These are phyloP conservation scores for Pimephales promelas DNA, from an alignment of 2,113 vertebrate genomes.

Conservation along the genomic window DNA sequence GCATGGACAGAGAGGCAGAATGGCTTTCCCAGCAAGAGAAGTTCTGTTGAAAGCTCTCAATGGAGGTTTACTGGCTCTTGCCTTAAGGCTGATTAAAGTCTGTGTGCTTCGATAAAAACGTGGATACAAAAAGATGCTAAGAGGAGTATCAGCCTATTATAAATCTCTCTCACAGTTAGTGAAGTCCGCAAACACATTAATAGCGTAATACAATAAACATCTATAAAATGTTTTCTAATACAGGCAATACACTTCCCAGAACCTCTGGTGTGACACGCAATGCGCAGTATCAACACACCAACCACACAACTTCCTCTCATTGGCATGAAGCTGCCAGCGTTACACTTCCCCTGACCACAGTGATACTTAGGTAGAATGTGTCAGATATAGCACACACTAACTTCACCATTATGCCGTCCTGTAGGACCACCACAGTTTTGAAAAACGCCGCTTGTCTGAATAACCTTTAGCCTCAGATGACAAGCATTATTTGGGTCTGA, in stretches of 20 bases:
- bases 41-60: constrained; percentile 1
- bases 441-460: constrained; percentile 37
- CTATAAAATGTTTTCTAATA: background rate
- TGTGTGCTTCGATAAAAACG: background rate
- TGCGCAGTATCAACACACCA: background rate
- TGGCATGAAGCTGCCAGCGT: background rate
- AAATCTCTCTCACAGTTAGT: background rate
- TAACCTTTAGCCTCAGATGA: constrained; percentile 37
- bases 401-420: background rate
- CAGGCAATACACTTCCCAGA: background rate
- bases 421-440: constrained; percentile 9
- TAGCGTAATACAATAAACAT: background rate
- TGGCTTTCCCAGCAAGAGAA: constrained; percentile 3
- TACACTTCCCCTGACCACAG: background rate
- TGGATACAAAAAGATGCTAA: background rate
- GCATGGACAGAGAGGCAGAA: background rate
- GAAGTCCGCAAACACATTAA: background rate
- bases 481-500: constrained; percentile 57
- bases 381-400: constrained; percentile 33
- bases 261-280: background rate
- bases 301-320: background rate
- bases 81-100: constrained; percentile 3
- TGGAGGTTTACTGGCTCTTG: constrained; percentile 1
- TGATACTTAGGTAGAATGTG: constrained; percentile 12
- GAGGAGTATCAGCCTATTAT: background rate